Base-by-base conservation (phyloP, 2,888 invertebrate species). In the Melipona beecheii region DNA sequence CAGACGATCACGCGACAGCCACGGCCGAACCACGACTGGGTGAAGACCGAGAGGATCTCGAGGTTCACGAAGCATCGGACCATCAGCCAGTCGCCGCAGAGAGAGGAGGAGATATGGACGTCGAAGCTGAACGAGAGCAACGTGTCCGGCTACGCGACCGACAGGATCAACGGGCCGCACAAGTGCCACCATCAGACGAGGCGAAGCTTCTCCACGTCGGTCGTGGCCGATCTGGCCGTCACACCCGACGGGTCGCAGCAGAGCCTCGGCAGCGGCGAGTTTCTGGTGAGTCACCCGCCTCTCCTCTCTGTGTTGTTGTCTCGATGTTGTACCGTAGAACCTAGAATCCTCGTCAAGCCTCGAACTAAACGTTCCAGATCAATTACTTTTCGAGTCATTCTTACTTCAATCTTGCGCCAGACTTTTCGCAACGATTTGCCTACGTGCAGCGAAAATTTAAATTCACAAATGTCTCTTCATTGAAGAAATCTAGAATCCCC, bases 1-100 rank as follows among this genome's bases (percentile, higher is more conserved):
- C 91, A 92, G 66, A 91, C 92, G 27, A 91, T 93, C 76, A 93
- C 92, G 0, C 88, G 93, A 2, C 93, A 93, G 66, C 93, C 93
- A 0, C 87, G 92, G 36, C 93, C 93, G 1, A 93, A 93, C 82
- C 93, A 93, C 87, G 93, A 93, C 75, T 93, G 93, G 93, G 92
- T 92, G 24, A 91, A 91, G 60, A 92, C 93, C 27, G 93, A 93
- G 76, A 87, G 89, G 78, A 92, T 93, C 66, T 92, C 93, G 5
- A 90, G 92, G 78, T 92, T 91, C 87, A 89, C 89, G 70, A 93
- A 93, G 75, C 93, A 93, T 58, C 90, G 92, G 0, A 93, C 93
- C 21, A 92, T 93, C 86, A 91, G 92, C 71, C 92, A 91, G 64
- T 92, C 92, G n/a, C 92, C 92, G n/a, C 88, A 91, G 31, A 79